These are phyloP conservation scores for Pteruthius melanotis DNA, from an alignment of 2,113 vertebrate species.

Conservation along the genomic window DNA sequence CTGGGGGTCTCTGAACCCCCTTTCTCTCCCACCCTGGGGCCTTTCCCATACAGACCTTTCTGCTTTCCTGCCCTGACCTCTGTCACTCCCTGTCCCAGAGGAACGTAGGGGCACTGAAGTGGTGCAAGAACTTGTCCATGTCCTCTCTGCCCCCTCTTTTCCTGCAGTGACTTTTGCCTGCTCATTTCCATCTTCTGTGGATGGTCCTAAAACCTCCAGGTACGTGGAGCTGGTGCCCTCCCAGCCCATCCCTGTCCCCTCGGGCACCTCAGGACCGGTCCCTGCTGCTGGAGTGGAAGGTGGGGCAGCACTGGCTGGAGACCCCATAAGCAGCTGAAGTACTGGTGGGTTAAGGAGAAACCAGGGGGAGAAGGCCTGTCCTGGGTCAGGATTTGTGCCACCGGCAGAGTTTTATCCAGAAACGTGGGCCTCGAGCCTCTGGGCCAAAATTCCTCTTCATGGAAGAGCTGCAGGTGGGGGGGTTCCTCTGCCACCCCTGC, in stretches of 20 bases:
- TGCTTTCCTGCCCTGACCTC: neutral
- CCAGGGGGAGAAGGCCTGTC: neutral
- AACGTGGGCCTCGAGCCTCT: accelerated
- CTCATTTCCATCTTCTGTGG: neutral
- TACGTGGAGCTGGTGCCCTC: neutral
- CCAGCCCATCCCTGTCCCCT: neutral
- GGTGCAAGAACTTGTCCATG: neutral
- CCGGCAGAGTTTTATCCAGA: neutral
- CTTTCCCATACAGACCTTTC: neutral
- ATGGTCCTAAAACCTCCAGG: neutral
- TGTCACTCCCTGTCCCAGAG: accelerated
- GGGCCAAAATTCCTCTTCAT: neutral
- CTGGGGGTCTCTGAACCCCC: neutral
- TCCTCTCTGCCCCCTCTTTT: neutral
- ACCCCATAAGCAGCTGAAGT: accelerated
- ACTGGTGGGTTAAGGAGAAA: neutral
- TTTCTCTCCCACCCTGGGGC: neutral
- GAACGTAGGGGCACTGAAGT: accelerated
- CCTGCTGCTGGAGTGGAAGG: neutral
- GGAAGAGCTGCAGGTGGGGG: neutral
- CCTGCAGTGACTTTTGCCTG: neutral
- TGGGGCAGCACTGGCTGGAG: neutral
- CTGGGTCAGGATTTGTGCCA: neutral
- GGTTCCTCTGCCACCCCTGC: neutral
- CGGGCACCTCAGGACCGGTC: neutral